Evolutionary conservation across 2,888 invertebrate genomes (phyloP).

Genomic region (Drosophila mimica): DNA sequence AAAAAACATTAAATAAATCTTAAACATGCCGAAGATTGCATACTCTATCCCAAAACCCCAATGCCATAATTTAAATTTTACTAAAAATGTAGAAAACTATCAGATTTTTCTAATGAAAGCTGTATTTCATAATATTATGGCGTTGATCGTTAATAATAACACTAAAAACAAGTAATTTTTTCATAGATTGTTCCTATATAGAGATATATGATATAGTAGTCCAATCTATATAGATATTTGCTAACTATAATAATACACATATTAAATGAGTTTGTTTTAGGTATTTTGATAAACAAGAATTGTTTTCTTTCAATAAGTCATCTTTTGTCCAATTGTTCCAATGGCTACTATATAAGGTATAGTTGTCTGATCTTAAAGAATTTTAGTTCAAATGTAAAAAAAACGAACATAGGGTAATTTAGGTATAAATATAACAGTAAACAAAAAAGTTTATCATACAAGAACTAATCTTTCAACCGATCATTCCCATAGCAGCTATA

Average conservation of each 20-base stretch:
- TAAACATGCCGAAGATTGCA: not conserved
- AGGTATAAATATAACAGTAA: not conserved
- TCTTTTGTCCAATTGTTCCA: no score
- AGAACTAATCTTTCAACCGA: not conserved
- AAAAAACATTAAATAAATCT: not conserved
- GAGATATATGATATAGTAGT: no score
- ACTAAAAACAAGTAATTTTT: no score
- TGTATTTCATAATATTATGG: no score
- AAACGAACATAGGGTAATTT: not conserved
- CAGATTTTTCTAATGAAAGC: not conserved
- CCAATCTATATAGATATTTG: no score
- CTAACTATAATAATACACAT: no score
- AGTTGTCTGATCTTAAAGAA: not conserved
- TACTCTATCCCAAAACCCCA: not conserved
- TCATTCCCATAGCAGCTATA: not conserved
- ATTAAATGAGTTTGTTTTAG: no score
- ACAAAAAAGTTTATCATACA: not conserved
- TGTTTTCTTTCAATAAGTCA: no score
- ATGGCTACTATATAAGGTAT: not conserved
- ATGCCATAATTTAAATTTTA: not conserved
- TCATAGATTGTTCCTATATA: no score
- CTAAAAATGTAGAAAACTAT: rapidly evolving
- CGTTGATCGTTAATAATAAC: no score
- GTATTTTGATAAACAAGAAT: no score
- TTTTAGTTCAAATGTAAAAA: no score